Base-by-base conservation (phyloP, 2,888 invertebrate genomes). In the Phaonia tiefii region DNA sequence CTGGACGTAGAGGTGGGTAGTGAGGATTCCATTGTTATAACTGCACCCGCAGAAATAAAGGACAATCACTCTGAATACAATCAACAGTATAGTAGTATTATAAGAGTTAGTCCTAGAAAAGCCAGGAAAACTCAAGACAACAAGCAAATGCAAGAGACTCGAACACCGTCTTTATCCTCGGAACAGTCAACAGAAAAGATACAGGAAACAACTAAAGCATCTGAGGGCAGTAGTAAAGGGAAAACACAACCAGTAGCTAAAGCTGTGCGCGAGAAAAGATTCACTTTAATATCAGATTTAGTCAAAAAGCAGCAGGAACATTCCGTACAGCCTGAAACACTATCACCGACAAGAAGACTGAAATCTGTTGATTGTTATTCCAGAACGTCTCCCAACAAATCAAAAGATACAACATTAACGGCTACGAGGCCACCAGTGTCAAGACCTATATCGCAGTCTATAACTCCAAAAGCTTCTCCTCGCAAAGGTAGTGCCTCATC, bases 201-300 rank as follows among this genome's bases (percentile, higher is more conserved):
- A 17, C 11, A 42, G 8, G 17, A 58, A 71, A 2, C 44, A 54
- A 56, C 4, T 5, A 1, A 31, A 13, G 2, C n/a, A 3, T 5
- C 17, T 5, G 46, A 15, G 2, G 15, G 15, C 1, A n/a, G 5
- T 11, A 20, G 8, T 2, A 70, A 15, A 46, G 22, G 0, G 20
- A 31, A 10, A 13, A 15, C 7, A 11, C 20, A 67, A 37, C 46
- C 10, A 5, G 22, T 31, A 60, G n/a, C 65, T 25, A 71, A 11
- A 20, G 17, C 20, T 8, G 54, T 56, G 37, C 78, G 58, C 46
- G 49, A 77, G 15, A 85, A 85, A 37, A 85, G 88, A 10, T 89
- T 89, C 56, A 89, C 89, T 0, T 85, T 86, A 80, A 88, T 89
- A 37, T 86, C 87, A 0, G 89, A 89, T 26, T 83, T 89, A 39